Evolutionary conservation across 2,888 invertebrate genomes (phyloP).

Genomic region (Ectemnius continuus): DNA sequence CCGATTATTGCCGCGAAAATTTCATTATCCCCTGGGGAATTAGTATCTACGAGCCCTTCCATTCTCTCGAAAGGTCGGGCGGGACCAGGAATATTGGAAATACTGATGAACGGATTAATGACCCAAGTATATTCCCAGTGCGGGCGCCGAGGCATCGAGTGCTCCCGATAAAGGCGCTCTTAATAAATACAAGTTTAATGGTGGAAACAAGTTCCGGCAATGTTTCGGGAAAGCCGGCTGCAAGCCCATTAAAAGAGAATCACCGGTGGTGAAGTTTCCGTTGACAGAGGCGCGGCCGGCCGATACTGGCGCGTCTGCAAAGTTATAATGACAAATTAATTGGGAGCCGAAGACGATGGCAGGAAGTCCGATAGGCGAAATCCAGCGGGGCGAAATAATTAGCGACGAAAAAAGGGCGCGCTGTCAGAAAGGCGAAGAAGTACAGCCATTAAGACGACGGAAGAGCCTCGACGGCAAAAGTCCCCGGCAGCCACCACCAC

Average conservation of each 20-base stretch:
- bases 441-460: neutral
- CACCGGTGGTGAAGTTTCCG: no score
- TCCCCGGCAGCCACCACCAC: neutral
- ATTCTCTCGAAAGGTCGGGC: no score
- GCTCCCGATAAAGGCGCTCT: no score
- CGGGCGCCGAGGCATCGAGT: no score
- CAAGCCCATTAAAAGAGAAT: no score
- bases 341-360: neutral
- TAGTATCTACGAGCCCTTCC: slow-evolving; percentile 12
- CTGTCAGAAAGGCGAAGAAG: neutral
- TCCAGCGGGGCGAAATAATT: neutral
- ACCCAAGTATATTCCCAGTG: no score
- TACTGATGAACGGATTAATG: no score
- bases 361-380: neutral
- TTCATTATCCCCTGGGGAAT: slow-evolving; percentile 25
- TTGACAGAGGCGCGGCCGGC: neutral
- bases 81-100: no score
- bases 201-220: no score
- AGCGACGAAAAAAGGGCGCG: slow-evolving; percentile 3
- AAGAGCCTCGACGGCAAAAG: neutral
- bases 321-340: slow-evolving; percentile 8
- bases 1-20: slow-evolving; percentile 36
- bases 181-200: no score
- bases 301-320: neutral
- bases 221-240: no score